Evolutionary conservation across 1,140 invertebrate genomes (phyloP), one percentile per base, ranked within the genome.

Genomic region (Aphaenogaster floridana): DNA sequence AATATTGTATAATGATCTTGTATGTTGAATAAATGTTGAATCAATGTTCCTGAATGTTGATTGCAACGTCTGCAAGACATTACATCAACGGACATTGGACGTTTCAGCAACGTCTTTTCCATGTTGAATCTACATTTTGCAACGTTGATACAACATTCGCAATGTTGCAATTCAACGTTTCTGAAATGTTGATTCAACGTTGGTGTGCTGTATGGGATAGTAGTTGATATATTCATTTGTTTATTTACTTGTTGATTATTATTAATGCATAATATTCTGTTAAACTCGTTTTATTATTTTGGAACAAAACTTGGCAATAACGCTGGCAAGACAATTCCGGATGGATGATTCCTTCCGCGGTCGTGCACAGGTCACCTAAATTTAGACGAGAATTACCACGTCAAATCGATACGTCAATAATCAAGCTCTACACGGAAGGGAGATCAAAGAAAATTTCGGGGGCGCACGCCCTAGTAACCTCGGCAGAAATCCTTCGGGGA

Each of bases 371-470:
- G 80, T 84, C 80, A 74, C 45, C 69, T 76, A 84, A 84, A 84
- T 61, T 84, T 84, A 74, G 52, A 74, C 11, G 54, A 50, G 28
- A 48, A 48, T 8, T 57, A 17, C 42, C 9, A 11, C 69, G 34
- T 45, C 66, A 52, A 81, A 81, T 71, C 69, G 34, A 79, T 50
- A 68, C n/a, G 66, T 79, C 79, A 81, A 85, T 81, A 69, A 87
- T 87, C 88, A 50, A n/a, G 59, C 50, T 57, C 17, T 8, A 21
- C 21, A 45, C 17, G 28, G 28, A 36, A 52, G 39, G n/a, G 52
- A 50, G 76, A 74, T 83, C 66, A 87, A 87, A 89, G 72, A 81
- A 88, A 87, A 87, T 83, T 86, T 76, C 21, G 17, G 72, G 45
- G 45, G 50, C 34, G 45, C 50, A n/a, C 52, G 68, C 45, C 74